Evolutionary conservation across 2,888 invertebrate species (phyloP).

Genomic region (Aporophyla nigra): DNA sequence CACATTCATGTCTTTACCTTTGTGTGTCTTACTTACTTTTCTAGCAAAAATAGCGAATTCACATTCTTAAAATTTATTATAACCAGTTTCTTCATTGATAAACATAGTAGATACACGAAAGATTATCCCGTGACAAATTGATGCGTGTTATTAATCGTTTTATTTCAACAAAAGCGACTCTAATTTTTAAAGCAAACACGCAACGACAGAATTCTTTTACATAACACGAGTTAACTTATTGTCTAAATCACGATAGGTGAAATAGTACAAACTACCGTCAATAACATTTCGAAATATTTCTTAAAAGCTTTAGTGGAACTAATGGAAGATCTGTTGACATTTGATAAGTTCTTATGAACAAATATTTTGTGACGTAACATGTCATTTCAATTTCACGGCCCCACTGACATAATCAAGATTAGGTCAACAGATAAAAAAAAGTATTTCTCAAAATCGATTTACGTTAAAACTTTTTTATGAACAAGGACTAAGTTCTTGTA

Average conservation of each 20-base stretch:
- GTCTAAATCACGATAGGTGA: constrained; percentile 27
- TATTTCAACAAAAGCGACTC: constrained; percentile 35
- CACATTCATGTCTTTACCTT: not conserved
- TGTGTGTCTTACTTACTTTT: not conserved
- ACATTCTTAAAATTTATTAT: not conserved
- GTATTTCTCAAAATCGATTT: constrained; percentile 11
- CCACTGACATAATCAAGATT: constrained; percentile 26
- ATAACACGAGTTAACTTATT: constrained; percentile 20
- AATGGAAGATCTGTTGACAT: constrained; percentile 39
- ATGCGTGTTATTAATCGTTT: constrained; percentile 43
- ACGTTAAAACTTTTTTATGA: constrained; percentile 21
- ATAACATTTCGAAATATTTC: constrained; percentile 24
- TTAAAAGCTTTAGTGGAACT: constrained; percentile 26
- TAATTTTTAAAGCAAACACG: constrained; percentile 29
- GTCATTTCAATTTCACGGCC: constrained; percentile 28
- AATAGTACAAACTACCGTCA: constrained; percentile 22
- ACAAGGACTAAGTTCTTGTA: constrained; percentile 15
- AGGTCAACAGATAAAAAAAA: constrained; percentile 41
- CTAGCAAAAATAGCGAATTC: not conserved
- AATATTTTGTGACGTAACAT: constrained; percentile 17
- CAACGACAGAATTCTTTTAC: constrained; percentile 37
- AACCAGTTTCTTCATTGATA: constrained; percentile 27
- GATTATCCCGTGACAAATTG: constrained; percentile 25
- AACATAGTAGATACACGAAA: not conserved
- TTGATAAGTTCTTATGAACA: constrained; percentile 2